Percentiles rank a stretch among this genome's conserved stretches.
Evolutionary conservation across 2,797 vertebrate species (phyloP).

Genomic region (Todus mexicanus): DNA sequence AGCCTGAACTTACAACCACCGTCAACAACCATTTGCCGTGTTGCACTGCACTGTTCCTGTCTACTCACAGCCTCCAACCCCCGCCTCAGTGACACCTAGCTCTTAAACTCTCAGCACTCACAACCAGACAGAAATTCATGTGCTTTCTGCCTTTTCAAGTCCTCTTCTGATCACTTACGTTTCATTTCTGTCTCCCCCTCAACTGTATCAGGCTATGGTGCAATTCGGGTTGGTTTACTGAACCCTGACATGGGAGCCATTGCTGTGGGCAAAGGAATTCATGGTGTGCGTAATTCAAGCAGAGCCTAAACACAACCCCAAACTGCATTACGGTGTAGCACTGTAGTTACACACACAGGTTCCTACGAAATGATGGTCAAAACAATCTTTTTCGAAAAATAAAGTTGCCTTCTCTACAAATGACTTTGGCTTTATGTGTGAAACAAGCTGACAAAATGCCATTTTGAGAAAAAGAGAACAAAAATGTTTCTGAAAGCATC

Average conservation of each 20-base stretch:
- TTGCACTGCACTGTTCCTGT: background rate
- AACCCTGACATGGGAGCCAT: background rate
- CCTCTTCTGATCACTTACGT: background rate
- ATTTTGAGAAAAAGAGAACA: background rate
- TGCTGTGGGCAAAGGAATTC: background rate
- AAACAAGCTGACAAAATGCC: background rate
- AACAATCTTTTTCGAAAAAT: background rate
- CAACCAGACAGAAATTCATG: background rate
- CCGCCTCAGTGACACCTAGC: background rate
- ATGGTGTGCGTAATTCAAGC: background rate
- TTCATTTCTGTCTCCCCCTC: background rate
- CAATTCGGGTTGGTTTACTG: background rate
- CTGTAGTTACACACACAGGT: background rate
- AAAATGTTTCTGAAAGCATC: background rate
- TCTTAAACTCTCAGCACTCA: background rate
- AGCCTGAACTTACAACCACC: background rate
- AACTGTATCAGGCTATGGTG: background rate
- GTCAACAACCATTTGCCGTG: background rate
- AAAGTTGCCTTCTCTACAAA: background rate
- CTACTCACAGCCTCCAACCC: background rate
- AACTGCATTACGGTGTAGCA: background rate
- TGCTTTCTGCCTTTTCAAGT: background rate
- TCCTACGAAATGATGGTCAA: background rate
- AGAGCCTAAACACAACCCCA: background rate
- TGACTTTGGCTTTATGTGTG: background rate